Conservation (phyloP, 2,888 invertebrate species). For the Arrhopalites spinosus region DNA sequence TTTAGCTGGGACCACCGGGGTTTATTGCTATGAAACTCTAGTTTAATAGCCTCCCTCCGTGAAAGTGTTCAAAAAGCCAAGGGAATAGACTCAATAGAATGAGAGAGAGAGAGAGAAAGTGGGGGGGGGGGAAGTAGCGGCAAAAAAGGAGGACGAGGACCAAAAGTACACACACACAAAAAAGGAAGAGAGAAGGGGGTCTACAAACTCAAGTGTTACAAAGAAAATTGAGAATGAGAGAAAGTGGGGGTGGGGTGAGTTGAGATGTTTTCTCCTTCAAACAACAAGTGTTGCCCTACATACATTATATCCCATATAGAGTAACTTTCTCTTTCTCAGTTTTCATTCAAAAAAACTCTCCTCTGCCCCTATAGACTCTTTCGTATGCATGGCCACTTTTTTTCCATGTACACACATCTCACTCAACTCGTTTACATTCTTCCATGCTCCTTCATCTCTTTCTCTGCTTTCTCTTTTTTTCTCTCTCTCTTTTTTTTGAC, state of each 20-base stretch:
- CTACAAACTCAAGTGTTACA: background rate
- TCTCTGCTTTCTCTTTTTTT: background rate
- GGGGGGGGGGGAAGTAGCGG: no score
- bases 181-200: background rate
- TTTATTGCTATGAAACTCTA: conserved; percentile 44
- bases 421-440: no score
- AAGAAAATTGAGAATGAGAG: conserved; percentile 3
- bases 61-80: background rate
- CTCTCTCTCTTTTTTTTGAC: background rate
- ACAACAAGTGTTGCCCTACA: conserved; percentile 24
- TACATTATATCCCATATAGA: no score
- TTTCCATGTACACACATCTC: no score
- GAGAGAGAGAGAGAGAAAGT: background rate
- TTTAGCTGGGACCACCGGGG: conserved; percentile 45
- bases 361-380: background rate
- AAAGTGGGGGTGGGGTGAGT: conserved; percentile 10
- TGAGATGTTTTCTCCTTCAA: conserved; percentile 15
- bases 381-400: no score
- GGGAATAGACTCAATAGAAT: background rate
- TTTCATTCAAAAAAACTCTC: background rate
- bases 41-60: conserved; percentile 34
- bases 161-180: no score
- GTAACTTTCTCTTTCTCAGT: background rate
- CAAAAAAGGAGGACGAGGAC: no score
- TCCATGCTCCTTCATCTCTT: background rate